Evolutionary conservation across 1,140 invertebrate genomes (phyloP).

Genomic region (Drosophila punjabiensis): DNA sequence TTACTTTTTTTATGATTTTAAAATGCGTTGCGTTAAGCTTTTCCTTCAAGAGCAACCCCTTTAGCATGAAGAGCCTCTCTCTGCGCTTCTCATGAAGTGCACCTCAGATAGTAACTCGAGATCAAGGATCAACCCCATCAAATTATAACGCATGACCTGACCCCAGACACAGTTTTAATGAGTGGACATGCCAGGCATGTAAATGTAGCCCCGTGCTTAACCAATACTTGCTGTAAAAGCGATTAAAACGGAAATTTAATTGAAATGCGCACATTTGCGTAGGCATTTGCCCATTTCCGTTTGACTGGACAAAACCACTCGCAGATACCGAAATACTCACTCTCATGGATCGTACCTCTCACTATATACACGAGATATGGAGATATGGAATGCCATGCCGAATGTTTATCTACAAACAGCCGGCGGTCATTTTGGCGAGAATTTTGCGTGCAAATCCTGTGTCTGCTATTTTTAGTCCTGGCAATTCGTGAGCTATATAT

Average conservation of each 20-base stretch:
- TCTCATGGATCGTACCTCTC: neutral
- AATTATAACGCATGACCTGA: constrained; percentile 49
- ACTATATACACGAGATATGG: constrained; percentile 4
- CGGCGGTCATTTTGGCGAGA: constrained; percentile 33
- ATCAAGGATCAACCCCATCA: constrained; percentile 35
- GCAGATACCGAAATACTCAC: constrained; percentile 34
- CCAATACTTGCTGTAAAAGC: constrained; percentile 54
- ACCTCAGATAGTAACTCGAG: neutral
- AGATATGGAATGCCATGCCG: constrained; percentile 30
- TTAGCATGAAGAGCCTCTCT: constrained; percentile 2
- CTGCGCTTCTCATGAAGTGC: constrained; percentile 2
- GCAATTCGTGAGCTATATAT: constrained; percentile 22
- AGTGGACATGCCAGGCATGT: neutral
- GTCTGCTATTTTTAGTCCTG: neutral
- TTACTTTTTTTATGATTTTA: neutral
- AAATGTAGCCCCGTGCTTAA: constrained; percentile 24
- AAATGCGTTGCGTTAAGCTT: neutral
- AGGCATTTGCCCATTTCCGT: constrained; percentile 67
- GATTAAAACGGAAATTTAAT: constrained; percentile 81
- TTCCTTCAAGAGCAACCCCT: neutral
- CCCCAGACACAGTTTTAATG: constrained; percentile 51
- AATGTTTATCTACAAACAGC: constrained; percentile 43
- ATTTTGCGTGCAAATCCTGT: constrained; percentile 5
- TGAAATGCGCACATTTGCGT: constrained; percentile 72
- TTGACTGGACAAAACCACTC: constrained; percentile 49